Conservation (phyloP, 2,888 invertebrate genomes). For the Melangyna quadrimaculata region DNA sequence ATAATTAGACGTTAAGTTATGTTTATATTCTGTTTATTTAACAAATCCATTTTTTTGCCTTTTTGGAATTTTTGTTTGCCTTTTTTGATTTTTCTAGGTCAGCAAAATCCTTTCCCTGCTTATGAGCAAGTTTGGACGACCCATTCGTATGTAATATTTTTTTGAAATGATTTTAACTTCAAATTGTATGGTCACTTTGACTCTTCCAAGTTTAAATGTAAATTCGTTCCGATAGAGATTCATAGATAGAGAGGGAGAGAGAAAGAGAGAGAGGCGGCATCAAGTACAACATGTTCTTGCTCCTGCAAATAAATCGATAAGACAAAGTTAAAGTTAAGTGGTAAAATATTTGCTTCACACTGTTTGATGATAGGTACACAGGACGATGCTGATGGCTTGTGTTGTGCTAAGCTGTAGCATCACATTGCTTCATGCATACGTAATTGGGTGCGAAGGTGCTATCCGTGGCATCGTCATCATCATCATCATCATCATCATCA, state of each 20-base stretch:
- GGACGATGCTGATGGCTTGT: neutral
- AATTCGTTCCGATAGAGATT: slow-evolving; percentile 25
- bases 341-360: neutral
- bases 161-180: neutral
- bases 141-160: neutral
- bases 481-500: slow-evolving; percentile 26
- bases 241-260: no score
- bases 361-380: neutral
- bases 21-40: no score
- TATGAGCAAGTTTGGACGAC: neutral
- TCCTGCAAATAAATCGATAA: slow-evolving; percentile 41
- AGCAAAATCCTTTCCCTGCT: no score
- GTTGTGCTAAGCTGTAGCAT: neutral
- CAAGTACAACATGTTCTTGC: slow-evolving; percentile 5
- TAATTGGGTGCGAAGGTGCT: slow-evolving; percentile 69
- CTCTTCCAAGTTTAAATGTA: slow-evolving; percentile 31
- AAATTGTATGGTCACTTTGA: slow-evolving; percentile 3
- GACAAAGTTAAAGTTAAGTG: slow-evolving; percentile 41
- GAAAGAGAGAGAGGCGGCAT: neutral
- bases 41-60: no score
- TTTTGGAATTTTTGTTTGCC: no score
- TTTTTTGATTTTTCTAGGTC: no score
- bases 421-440: slow-evolving; percentile 38
- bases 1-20: no score
- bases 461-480: slow-evolving; percentile 35